Base-by-base conservation (phyloP, 2,888 invertebrate species). In the Empis livida region DNA sequence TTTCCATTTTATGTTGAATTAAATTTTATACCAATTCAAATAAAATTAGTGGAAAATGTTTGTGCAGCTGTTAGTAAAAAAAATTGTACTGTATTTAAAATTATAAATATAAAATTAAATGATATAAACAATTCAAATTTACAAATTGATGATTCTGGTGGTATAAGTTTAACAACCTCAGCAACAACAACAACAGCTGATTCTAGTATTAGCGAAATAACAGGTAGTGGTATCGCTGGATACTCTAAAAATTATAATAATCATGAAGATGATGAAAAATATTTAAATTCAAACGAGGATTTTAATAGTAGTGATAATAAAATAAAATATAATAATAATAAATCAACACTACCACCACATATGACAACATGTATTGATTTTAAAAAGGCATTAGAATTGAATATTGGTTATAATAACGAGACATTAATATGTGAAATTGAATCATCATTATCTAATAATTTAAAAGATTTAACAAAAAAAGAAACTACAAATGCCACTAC, bases 41-140 rank as follows among this genome's bases (percentile, higher is more conserved):
- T 84, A 43, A 71, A 73, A 32, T 66, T 84, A 42, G 75, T 77
- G 31, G 84, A 85, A 60, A 82, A 84, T 63, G 79, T 80, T 49
- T 70, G 84, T 17, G 77, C 78, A 1, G 76, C 78, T 49, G 72
- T 78, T 62, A 79, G 78, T 54, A 68, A 71, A 45, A 73, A 31
- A 74, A 73, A 56, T 73, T 81, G 47, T 27, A 77, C 79, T 54
- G 73, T 82, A n/a, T 79, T 82, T 56, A 73, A 74, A 59, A 69
- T 79, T 42, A 58, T n/a, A n/a, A 13, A 35, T n/a, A 35, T 5
- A 14, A 38, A 16, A n/a, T 38, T 4, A 61, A 67, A 16, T 70
- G 23, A 71, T 71, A 54, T 75, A 77, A 14, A 76, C 78, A 70
- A 57, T 61, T 75, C 31, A 46, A 39, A 49, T 32, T 44, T 42